Conservation (phyloP, 2,888 invertebrate species). For the Lasioglossum leucozonium region DNA sequence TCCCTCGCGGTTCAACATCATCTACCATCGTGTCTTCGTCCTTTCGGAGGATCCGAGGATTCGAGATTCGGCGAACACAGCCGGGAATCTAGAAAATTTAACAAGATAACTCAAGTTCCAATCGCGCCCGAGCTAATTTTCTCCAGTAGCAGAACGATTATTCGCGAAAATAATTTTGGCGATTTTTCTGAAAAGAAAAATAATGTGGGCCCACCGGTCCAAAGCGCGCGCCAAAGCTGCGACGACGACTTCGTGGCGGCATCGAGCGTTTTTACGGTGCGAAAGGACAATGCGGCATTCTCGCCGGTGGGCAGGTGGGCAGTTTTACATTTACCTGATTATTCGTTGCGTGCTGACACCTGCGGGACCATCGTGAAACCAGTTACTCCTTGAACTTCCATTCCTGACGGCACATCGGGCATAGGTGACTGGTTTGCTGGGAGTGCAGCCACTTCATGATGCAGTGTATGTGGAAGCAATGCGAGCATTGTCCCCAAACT, state of each 20-base stretch:
- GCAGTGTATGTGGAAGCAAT: constrained; percentile 99
- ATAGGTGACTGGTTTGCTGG: constrained; percentile 93
- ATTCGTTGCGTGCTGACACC: constrained; percentile 78
- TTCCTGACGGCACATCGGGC: constrained; percentile 99
- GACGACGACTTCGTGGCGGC: background rate
- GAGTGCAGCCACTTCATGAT: constrained; percentile 99
- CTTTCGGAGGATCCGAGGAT: no score
- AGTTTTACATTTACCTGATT: constrained; percentile 70
- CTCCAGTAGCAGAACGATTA: background rate
- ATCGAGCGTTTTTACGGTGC: background rate
- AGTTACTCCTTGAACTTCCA: constrained; percentile 96
- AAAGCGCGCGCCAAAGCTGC: constrained; percentile 2
- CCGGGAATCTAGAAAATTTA: background rate
- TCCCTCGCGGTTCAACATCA: background rate
- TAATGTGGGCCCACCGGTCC: background rate
- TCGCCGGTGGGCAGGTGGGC: background rate
- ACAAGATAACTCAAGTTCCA: background rate
- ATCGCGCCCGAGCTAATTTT: background rate
- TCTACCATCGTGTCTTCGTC: background rate
- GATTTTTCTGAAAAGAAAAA: background rate
- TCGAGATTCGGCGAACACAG: background rate
- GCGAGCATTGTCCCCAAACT: constrained; percentile 99
- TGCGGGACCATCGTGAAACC: constrained; percentile 70
- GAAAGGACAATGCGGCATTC: background rate
- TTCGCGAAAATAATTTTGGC: background rate